These are phyloP conservation scores for Euleptes europaea DNA, from an alignment of 2,113 vertebrate genomes.

Conservation along the genomic window DNA sequence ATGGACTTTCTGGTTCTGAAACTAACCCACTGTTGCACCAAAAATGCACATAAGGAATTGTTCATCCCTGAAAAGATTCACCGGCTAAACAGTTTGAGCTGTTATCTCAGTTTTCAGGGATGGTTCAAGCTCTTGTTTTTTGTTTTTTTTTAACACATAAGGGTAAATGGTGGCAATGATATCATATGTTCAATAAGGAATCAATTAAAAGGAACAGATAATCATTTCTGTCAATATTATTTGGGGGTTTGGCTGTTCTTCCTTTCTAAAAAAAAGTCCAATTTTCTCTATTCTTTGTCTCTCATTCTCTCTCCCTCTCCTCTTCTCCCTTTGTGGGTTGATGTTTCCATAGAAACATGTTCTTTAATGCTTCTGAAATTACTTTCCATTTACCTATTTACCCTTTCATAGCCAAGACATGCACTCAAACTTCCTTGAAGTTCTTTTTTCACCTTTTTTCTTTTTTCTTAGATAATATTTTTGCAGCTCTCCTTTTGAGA, in stretches of 20 bases:
- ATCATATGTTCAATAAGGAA: slow-evolving; percentile 28
- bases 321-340: slow-evolving; percentile 72
- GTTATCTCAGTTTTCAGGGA: slow-evolving; percentile 37
- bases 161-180: background rate
- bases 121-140: background rate
- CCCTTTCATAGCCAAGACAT: slow-evolving; percentile 56
- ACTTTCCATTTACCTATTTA: slow-evolving; percentile 77
- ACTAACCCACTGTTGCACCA: background rate
- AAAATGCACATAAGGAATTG: slow-evolving; percentile 6
- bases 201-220: slow-evolving; percentile 54
- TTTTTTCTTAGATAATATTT: background rate
- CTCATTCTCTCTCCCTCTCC: slow-evolving; percentile 43
- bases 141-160: background rate
- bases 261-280: slow-evolving; percentile 52
- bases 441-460: background rate
- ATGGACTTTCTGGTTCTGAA: slow-evolving; percentile 2
- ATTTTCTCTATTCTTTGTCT: slow-evolving; percentile 6
- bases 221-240: slow-evolving; percentile 44
- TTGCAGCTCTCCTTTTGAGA: no score
- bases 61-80: background rate
- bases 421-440: slow-evolving; percentile 11
- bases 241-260: slow-evolving; percentile 57
- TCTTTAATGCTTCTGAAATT: slow-evolving; percentile 76
- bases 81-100: background rate
- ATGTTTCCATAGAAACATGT: slow-evolving; percentile 79